Conservation (phyloP, 2,888 invertebrate species). For the Micoletzkya japonica region DNA sequence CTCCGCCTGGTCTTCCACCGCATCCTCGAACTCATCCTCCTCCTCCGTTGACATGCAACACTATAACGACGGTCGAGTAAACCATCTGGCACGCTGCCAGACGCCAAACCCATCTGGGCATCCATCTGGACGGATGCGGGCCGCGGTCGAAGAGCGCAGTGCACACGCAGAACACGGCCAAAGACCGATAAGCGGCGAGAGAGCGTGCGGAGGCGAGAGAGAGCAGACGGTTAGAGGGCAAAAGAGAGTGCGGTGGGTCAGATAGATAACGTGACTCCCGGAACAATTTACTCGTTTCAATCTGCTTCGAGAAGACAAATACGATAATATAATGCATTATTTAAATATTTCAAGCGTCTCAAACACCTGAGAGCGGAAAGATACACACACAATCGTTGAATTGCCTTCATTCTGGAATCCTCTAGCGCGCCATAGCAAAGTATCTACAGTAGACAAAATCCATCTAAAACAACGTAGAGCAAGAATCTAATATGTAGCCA, state of each 20-base stretch:
- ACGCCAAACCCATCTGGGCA: neutral
- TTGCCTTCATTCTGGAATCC: no score
- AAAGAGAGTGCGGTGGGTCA: no score
- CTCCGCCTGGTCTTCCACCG: constrained; percentile 37
- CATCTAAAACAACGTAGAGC: no score
- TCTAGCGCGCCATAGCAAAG: no score
- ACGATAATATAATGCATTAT: no score
- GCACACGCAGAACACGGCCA: constrained; percentile 23
- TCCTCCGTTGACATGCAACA: constrained; percentile 32
- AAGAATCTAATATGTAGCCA: no score
- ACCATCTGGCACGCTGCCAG: neutral
- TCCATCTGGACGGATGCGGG: constrained; percentile 5
- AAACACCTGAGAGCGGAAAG: no score
- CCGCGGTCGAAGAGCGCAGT: constrained; percentile 1
- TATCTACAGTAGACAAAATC: no score
- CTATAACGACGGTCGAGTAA: neutral
- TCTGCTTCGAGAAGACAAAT: no score
- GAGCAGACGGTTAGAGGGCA: constrained; percentile 7
- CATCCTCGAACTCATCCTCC: constrained; percentile 52
- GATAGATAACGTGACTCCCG: constrained; percentile 6
- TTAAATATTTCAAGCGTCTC: no score
- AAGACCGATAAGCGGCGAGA: constrained; percentile 29
- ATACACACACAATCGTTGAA: no score
- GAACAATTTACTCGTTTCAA: constrained; percentile 15
- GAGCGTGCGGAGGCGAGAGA: constrained; percentile 9